These are phyloP conservation scores for Thaumatotibia leucotreta DNA, from an alignment of 1,140 invertebrate species.

Conservation along the genomic window DNA sequence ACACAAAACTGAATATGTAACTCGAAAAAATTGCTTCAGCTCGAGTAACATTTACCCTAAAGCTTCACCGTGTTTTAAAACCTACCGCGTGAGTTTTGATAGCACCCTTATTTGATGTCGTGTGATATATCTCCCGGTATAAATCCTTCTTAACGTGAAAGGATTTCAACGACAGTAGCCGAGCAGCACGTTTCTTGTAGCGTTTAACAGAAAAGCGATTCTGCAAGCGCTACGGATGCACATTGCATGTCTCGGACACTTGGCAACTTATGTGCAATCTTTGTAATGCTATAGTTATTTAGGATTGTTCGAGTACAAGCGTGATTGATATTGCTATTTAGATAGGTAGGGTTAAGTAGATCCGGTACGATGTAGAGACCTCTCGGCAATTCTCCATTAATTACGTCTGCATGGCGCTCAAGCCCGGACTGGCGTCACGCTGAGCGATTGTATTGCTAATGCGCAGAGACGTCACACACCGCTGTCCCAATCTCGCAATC, in stretches of 20 bases:
- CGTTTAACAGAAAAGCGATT: neutral
- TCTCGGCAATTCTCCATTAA: constrained; percentile 45
- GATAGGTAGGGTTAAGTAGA: constrained; percentile 15
- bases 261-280: neutral
- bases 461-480: constrained; percentile 26
- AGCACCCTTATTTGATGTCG: neutral
- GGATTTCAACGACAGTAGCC: neutral
- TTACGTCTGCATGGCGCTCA: constrained; percentile 32
- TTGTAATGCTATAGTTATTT: neutral
- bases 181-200: neutral
- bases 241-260: neutral
- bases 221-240: neutral
- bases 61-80: neutral
- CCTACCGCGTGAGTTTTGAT: neutral
- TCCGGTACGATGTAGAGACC: constrained; percentile 35
- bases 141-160: neutral
- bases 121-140: neutral
- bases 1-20: too few relatives aligned
- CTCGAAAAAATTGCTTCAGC: too few relatives aligned
- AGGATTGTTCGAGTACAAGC: neutral
- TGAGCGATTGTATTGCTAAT: constrained; percentile 57
- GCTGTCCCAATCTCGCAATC: constrained; percentile 8
- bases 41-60: neutral
- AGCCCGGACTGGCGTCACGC: constrained; percentile 31
- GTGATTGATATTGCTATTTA: neutral